phyloP scores from a whole-genome alignment of 2,797 vertebrate genomes.

The Xyrichtys novacula region DNA sequence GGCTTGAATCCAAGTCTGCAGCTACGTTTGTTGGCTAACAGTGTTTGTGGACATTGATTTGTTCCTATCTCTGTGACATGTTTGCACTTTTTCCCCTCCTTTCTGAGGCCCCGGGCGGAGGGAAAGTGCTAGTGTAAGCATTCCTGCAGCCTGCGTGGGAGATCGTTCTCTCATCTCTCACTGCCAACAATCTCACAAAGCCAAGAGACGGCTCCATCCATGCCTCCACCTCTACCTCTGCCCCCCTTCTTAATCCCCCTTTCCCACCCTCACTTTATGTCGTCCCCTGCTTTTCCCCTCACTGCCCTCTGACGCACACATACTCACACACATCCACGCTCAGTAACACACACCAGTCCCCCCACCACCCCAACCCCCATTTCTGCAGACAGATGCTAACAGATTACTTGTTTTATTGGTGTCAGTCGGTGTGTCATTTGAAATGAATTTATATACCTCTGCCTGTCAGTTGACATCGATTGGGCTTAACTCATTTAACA shows the following conservation, averaged over 20 bases:
- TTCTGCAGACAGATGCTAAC: conserved; percentile 71
- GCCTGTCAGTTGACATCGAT: conserved; percentile 73
- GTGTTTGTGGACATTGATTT: conserved; percentile 70
- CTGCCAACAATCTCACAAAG: conserved; percentile 65
- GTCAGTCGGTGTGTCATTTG: conserved; percentile 73
- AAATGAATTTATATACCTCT: conserved; percentile 78
- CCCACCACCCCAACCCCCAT: conserved; percentile 13
- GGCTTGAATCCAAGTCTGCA: conserved; percentile 24
- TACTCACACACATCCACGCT: neutral
- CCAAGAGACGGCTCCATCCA: conserved; percentile 72
- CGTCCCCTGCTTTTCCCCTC: conserved; percentile 61
- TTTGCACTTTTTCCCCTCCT: conserved; percentile 38
- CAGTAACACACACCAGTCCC: conserved; percentile 2
- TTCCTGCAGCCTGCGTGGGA: conserved; percentile 70
- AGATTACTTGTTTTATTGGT: conserved; percentile 77
- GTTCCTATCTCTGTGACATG: conserved; percentile 54
- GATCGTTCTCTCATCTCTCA: conserved; percentile 79
- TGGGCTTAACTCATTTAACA: conserved; percentile 77
- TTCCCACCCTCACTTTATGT: conserved; percentile 52
- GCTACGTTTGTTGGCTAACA: conserved; percentile 50
- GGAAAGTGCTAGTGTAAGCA: conserved; percentile 75
- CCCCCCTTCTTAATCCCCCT: conserved; percentile 49
- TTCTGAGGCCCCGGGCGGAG: conserved; percentile 24
- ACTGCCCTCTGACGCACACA: conserved; percentile 29
- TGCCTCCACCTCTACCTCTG: conserved; percentile 50